phyloP scores from a whole-genome alignment of 2,113 vertebrate genomes.

The Prochilodus magdalenae region DNA sequence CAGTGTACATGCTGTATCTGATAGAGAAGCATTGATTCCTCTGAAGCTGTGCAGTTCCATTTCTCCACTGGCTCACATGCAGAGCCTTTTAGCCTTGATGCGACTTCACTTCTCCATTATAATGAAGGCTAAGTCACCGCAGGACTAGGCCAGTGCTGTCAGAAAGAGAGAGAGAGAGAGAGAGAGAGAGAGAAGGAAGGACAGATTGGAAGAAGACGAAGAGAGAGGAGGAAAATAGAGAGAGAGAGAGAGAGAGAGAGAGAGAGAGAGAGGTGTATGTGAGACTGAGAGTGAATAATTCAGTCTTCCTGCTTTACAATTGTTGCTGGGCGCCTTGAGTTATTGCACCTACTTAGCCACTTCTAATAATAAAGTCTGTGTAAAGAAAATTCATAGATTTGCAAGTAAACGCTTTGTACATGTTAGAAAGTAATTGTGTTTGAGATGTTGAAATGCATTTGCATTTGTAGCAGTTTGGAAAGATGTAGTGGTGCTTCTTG shows the following conservation, averaged over 20 bases:
- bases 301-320: constrained; percentile 28
- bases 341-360: no score
- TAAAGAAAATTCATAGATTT: no score
- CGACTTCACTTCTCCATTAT: neutral
- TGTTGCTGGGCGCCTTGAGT: neutral
- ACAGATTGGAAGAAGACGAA: constrained; percentile 3
- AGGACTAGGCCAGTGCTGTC: neutral
- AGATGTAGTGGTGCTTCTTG: no score
- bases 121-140: neutral
- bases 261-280: constrained; percentile 31
- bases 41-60: constrained; percentile 19
- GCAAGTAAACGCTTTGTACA: no score
- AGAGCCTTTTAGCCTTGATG: constrained; percentile 3
- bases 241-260: constrained; percentile 27
- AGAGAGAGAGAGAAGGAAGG: constrained; percentile 2
- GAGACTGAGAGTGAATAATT: constrained; percentile 46
- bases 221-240: constrained; percentile 29
- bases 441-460: no score
- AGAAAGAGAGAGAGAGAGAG: constrained; percentile 15
- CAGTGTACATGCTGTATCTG: constrained; percentile 18
- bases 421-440: no score
- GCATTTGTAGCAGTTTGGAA: no score
- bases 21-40: constrained; percentile 32
- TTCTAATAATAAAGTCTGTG: no score
- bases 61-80: constrained; percentile 2